Evolutionary conservation across 2,888 invertebrate species (phyloP).

Genomic region (Dryadula phaetusa): DNA sequence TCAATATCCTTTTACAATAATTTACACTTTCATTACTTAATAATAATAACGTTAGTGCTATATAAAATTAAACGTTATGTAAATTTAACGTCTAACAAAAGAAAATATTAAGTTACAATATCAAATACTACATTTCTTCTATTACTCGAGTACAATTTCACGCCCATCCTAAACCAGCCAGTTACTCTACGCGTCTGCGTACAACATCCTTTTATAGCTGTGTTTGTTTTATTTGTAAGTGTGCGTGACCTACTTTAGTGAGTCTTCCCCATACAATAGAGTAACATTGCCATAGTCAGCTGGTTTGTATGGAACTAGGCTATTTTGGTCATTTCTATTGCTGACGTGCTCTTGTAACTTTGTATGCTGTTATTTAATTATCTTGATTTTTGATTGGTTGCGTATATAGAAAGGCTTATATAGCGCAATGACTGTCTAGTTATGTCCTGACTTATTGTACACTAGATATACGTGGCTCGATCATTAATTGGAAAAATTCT

Average conservation of each 20-base stretch:
- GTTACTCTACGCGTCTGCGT: slow-evolving; percentile 50
- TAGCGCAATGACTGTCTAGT: too few species aligned
- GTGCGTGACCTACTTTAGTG: slow-evolving; percentile 66
- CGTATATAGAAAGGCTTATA: not conserved
- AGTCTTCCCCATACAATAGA: slow-evolving; percentile 37
- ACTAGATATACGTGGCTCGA: too few species aligned
- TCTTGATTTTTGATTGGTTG: not conserved
- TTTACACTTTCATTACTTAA: not conserved
- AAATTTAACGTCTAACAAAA: slow-evolving; percentile 25
- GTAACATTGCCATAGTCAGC: slow-evolving; percentile 31
- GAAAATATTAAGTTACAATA: slow-evolving; percentile 50
- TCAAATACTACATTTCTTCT: slow-evolving; percentile 58
- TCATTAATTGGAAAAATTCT: too few species aligned
- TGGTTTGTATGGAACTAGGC: slow-evolving; percentile 27
- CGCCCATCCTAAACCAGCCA: slow-evolving; percentile 57
- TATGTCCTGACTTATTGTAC: too few species aligned
- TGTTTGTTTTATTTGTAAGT: slow-evolving; percentile 54
- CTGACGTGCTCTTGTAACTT: not conserved
- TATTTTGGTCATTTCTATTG: slow-evolving; percentile 36
- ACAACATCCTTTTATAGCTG: slow-evolving; percentile 34
- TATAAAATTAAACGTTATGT: not conserved
- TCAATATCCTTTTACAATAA: not conserved
- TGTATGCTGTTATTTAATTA: not conserved
- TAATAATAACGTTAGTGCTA: not conserved
- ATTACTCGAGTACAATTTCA: slow-evolving; percentile 52